phyloP scores from a whole-genome alignment of 2,113 vertebrate species.

The Shinisaurus crocodilurus region DNA sequence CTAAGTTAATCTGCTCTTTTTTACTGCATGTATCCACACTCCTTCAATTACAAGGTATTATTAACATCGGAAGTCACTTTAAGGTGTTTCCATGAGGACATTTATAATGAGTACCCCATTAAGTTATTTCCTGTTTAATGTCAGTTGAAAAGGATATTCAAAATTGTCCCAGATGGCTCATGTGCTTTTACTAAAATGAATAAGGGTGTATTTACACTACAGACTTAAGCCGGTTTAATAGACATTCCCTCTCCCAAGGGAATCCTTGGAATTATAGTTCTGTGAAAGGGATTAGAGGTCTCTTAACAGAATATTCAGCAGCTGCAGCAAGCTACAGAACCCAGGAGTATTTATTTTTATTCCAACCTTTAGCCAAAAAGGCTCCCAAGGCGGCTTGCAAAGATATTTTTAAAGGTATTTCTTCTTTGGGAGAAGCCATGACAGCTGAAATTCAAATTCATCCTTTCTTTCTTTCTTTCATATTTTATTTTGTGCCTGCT shows the following conservation, averaged over 20 bases:
- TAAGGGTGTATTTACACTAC: not conserved
- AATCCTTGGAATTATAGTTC: not conserved
- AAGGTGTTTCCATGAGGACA: not conserved
- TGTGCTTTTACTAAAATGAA: not conserved
- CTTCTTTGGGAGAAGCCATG: not conserved
- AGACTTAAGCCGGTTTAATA: not conserved
- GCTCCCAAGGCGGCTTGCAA: no score
- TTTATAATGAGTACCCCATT: not conserved
- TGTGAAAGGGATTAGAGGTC: not conserved
- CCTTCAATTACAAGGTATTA: not conserved
- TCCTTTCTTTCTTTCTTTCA: not conserved
- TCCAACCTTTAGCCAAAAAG: no score
- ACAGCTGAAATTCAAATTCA: not conserved
- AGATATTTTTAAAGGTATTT: no score
- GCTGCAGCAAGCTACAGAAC: not conserved
- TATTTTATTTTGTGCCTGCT: not conserved
- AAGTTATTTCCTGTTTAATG: slow-evolving; percentile 14
- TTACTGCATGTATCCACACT: not conserved
- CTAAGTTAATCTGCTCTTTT: not conserved
- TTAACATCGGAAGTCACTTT: slow-evolving; percentile 10
- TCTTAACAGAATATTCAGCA: not conserved
- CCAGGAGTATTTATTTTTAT: no score
- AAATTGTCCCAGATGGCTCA: not conserved
- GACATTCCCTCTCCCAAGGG: not conserved
- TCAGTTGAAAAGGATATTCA: not conserved